Base-by-base conservation (phyloP, 2,797 vertebrate genomes). In the Argyrosomus regius region DNA sequence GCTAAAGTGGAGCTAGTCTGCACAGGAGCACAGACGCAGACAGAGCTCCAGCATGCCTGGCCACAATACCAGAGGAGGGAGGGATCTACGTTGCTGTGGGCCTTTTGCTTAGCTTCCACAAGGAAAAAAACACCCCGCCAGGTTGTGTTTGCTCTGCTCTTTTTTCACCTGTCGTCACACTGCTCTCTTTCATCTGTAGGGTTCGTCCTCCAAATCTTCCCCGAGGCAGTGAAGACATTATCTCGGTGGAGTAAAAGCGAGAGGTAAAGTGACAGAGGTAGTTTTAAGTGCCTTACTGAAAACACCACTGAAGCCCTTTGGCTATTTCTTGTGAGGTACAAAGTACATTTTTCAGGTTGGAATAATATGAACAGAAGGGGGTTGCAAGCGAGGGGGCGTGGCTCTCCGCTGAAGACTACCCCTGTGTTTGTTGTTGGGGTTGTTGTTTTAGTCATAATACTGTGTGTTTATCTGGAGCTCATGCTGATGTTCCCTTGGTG, bases 381-480 rank as follows among this genome's bases (percentile, higher is more conserved):
- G 63, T 5, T 82, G 74, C 89, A 91, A 76, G 70, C 70, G 75
- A 94, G 85, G 82, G 81, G 81, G 78, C 79, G 72, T 10, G 64
- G 84, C 77, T 79, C 85, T 53, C 11, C 28, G 3, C 80, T 89
- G 63, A 94, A 88, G 79, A 63, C 80, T 18, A 81, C 84, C 69
- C 91, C 91, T 3, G 48, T 94, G 52, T 83, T 95, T 35, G 53
- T 94, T 39, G 84, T 85, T 4, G 82, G 71, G 22, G n/a, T 95
- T 46, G 63, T 91, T 69, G 62, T 94, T 85, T 68, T 94, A 61
- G 80, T 94, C 66, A 72, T 95, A 56, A 84, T 96, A 80, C 5
- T 94, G 50, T 93, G 69, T 80, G 64, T 95, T 88, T 95, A 95
- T 85, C 78, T 95, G 77, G 90, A 95, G 72, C 49, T 95, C 75